Evolutionary conservation across 2,797 vertebrate genomes (phyloP), one percentile per base, ranked within the genome.

Genomic region (Poecilia wingei): DNA sequence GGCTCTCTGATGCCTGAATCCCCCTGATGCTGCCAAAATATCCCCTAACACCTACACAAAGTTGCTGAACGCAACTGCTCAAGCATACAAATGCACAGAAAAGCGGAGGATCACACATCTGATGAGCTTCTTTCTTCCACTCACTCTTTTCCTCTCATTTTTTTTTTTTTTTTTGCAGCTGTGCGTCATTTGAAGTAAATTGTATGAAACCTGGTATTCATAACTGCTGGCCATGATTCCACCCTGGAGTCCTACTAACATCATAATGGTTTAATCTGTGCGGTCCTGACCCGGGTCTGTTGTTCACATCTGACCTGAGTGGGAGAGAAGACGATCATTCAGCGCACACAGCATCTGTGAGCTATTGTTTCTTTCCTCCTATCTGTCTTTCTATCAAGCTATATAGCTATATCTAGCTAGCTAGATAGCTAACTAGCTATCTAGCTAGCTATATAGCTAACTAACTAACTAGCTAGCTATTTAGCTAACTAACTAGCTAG

Each of bases 291-390:
- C 93, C 89, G 10, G 87, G 86, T 82, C 91, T 78, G 89, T 92
- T 92, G 94, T 95, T 92, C 89, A 85, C 90, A 87, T 78, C 76
- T 93, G 94, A 95, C 92, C 93, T 94, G 93, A 92, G 94, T 95
- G 93, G 94, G 94, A 92, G 91, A 90, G 76, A 75, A 86, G 82
- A 85, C 77, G 83, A 80, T 91, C 83, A 77, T 79, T 88, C 12
- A 59, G 81, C n/a, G 55, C 71, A 74, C 73, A 41, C 71, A 82
- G 84, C 91, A 93, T 90, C 91, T 93, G 92, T 84, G 82, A 91
- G 83, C 82, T 78, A 94, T 93, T 92, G 89, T 66, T 18, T 66
- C 61, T 66, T 8, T 39, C 33, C 20, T 3, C 1, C 33, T 36
- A 8, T 64, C 16, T 68, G 10, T 68, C 64, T 68, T 12, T 68